These are phyloP conservation scores for Lypha dubia DNA, from an alignment of 2,888 invertebrate species.

Conservation along the genomic window DNA sequence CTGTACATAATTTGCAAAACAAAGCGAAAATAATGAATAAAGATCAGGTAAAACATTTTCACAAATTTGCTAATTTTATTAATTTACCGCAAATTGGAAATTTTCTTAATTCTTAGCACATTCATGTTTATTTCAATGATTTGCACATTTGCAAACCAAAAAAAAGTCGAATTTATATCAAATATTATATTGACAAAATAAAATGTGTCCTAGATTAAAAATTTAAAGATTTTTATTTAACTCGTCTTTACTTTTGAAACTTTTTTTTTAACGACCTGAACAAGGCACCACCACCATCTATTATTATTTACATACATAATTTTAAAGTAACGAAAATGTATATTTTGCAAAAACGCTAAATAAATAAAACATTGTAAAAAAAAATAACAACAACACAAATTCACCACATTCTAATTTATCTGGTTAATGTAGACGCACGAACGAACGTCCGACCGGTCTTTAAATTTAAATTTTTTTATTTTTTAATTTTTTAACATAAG, in stretches of 20 bases:
- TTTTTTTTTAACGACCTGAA: constrained; percentile 53
- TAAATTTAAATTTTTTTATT: constrained; percentile 41
- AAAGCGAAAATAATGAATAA: no score
- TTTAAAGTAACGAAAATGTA: constrained; percentile 28
- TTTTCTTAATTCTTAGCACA: constrained; percentile 48
- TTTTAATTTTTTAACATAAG: constrained; percentile 14
- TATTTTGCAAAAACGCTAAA: constrained; percentile 48
- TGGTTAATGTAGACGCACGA: constrained; percentile 51
- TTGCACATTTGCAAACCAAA: constrained; percentile 18
- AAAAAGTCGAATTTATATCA: constrained; percentile 23
- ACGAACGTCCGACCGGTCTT: constrained; percentile 60
- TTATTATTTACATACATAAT: background rate
- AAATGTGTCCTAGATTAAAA: constrained; percentile 56
- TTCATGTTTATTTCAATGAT: constrained; percentile 30
- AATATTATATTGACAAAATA: constrained; percentile 38
- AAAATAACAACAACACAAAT: constrained; percentile 32
- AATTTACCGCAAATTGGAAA: background rate
- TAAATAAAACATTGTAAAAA: constrained; percentile 38
- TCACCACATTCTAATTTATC: constrained; percentile 68
- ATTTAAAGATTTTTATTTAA: constrained; percentile 40
- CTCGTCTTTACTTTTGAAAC: constrained; percentile 16
- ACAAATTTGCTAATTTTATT: constrained; percentile 20
- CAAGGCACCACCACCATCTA: constrained; percentile 14
- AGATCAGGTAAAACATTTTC: no score
- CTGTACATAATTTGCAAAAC: no score